phyloP scores from a whole-genome alignment of 2,888 invertebrate species.

The Epiblema foenella region DNA sequence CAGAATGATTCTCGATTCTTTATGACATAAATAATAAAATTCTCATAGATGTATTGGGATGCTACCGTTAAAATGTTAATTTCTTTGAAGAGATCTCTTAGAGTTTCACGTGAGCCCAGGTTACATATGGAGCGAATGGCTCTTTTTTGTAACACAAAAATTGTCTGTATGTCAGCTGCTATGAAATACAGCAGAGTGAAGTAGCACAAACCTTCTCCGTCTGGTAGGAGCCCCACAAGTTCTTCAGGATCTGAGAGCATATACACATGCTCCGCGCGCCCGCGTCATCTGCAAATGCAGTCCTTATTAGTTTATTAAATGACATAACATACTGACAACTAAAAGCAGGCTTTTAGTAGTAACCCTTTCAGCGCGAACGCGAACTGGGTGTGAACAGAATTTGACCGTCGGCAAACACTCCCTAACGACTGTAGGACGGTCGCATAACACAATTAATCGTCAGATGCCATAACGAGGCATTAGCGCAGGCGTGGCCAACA shows the following conservation, averaged over 20 bases:
- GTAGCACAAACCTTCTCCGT: conserved; percentile 16
- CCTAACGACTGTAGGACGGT: background rate
- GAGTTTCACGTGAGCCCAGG: no score
- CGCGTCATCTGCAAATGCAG: conserved; percentile 33
- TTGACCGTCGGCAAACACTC: background rate
- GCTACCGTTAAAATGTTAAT: no score
- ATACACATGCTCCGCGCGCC: conserved; percentile 38
- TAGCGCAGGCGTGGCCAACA: background rate
- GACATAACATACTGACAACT: no score
- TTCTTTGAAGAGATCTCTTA: no score
- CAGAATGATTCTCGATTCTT: no score
- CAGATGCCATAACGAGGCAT: background rate
- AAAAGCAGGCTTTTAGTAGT: no score
- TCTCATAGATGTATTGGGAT: no score
- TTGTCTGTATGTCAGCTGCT: no score
- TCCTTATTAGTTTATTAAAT: background rate
- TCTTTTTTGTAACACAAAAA: no score
- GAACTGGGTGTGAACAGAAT: background rate
- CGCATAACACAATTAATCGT: background rate
- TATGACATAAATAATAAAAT: no score
- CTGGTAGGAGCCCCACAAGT: conserved; percentile 29
- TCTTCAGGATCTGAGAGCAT: conserved; percentile 38
- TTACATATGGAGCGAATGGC: no score
- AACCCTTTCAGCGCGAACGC: no score
- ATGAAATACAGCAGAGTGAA: background rate